Evolutionary conservation across 2,113 vertebrate species (phyloP), one percentile per base, ranked within the genome.

Genomic region (Numenius arquata): DNA sequence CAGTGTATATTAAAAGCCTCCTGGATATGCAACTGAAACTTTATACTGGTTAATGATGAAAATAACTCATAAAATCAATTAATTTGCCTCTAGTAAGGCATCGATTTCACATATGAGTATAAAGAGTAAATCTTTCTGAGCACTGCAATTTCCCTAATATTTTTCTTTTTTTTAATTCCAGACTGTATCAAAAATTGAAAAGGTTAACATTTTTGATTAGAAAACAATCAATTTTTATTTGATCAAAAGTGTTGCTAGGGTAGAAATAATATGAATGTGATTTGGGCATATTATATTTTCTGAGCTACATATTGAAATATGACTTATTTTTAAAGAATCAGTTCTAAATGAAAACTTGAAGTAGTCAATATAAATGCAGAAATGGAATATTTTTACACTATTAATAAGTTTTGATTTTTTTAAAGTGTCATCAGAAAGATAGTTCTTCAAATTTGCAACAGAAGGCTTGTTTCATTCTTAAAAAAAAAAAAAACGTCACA

Each of bases 11-110:
- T 92, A 84, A 92, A 94, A 78, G 3, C 40, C 84, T 50, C 6
- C 63, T 85, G 63, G 59, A 91, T 62, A 91, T 34, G 29, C 15
- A 40, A 8, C 45, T 81, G 72, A 84, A 93, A 84, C 23, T 70
- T 82, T 72, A 29, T 85, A 45, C 34, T 0, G 0, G 36, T 53
- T 88, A 91, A 90, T 70, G 36, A 48, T 72, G 77, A 89, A 89
- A 93, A 87, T 78, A 91, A 85, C 45, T 93, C 77, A 89, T 66
- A 89, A 87, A 95, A 94, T 93, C 78, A 85, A 95, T 91, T 95
- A 89, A 87, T 85, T 84, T 95, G 61, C 65, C 52, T 90, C 76
- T 56, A 80, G 65, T 85, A 84, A 92, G 27, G 3, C 61, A 90
- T 92, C 26, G 75, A 50, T 90, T 93, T 93, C 88, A 81, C 32